Base-by-base conservation (phyloP, 2,113 vertebrate species). In the Entomyzon cyanotis region DNA sequence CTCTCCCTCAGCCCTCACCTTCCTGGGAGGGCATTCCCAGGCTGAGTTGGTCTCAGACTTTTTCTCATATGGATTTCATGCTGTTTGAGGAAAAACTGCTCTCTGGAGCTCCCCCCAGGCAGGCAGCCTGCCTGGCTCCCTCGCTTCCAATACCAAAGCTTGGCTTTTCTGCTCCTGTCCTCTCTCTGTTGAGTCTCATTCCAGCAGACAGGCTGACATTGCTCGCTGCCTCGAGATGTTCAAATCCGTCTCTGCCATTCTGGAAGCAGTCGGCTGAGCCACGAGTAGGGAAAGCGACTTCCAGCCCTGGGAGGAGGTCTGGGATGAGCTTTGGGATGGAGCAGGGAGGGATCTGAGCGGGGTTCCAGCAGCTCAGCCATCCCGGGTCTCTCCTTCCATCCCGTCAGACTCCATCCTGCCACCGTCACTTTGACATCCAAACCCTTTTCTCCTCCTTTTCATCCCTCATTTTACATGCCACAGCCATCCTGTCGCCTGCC, bases 281-380 rank as follows among this genome's bases (percentile, higher is more conserved):
- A 27, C 0, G 14, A 14, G 37, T 12, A 7, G 4, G 25, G 46
- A 42, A 17, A 76, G 56, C 0, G 3, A 53, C 27, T 44, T 13
- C 35, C 0, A 4, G 84, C 55, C 23, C 60, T 4, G 7, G 52
- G 37, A 82, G 5, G 12, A 44, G 25, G 27, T 16, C 76, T 63
- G 71, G 77, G 49, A 11, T 63, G 77, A 55, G 52, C 6, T 33
- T 16, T 35, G 13, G n/a, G 37, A 37, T 9, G 33, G 82, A 56
- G 64, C 37, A 5, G 3, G 44, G 88, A 67, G 21, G n/a, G 50
- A 21, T 58, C 47, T 0, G 2, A 84, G 60, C 0, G 3, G 21
- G 23, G 30, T 3, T 90, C 44, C 64, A 58, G 50, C 7, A 7
- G 41, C 56, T 87, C 1, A 4, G 35, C 37, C 7, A 4, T 33